phyloP scores from a whole-genome alignment of 1,140 invertebrate species.

The Drosophila serrata region DNA sequence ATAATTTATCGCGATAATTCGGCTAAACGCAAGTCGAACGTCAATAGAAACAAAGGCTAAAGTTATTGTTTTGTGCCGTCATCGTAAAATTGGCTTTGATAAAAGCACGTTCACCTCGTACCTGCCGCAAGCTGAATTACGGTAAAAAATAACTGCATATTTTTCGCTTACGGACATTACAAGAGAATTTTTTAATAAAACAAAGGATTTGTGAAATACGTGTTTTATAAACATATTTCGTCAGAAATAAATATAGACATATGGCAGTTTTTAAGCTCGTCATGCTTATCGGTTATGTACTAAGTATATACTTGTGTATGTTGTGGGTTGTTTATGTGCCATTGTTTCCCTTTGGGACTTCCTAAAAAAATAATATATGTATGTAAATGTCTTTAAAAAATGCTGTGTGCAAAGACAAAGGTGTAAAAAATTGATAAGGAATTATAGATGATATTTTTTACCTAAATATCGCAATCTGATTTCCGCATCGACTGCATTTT shows the following conservation, averaged over 20 bases:
- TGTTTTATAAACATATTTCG: not conserved
- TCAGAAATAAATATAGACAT: not conserved
- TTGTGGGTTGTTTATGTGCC: not conserved
- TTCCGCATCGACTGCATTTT: not conserved
- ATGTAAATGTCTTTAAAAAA: not conserved
- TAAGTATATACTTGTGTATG: not conserved
- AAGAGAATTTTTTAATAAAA: not conserved
- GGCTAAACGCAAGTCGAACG: not conserved
- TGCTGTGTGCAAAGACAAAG: not conserved
- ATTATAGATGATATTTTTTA: not conserved
- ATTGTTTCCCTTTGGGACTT: not conserved
- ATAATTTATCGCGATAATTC: conserved; percentile 25
- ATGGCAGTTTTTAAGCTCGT: not conserved
- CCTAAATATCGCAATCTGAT: not conserved
- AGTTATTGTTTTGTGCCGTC: conserved; percentile 5
- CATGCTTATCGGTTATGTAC: conserved; percentile 1
- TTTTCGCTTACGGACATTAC: not conserved
- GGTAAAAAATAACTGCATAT: conserved; percentile 35
- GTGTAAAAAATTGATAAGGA: not conserved
- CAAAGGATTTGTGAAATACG: not conserved
- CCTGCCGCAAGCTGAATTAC: conserved; percentile 8
- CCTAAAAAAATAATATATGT: not conserved
- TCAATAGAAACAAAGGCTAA: conserved; percentile 21
- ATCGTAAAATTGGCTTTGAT: conserved; percentile 25
- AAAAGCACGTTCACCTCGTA: conserved; percentile 41